phyloP scores from a whole-genome alignment of 2,888 invertebrate species.

The Lasioglossum oenotherae region DNA sequence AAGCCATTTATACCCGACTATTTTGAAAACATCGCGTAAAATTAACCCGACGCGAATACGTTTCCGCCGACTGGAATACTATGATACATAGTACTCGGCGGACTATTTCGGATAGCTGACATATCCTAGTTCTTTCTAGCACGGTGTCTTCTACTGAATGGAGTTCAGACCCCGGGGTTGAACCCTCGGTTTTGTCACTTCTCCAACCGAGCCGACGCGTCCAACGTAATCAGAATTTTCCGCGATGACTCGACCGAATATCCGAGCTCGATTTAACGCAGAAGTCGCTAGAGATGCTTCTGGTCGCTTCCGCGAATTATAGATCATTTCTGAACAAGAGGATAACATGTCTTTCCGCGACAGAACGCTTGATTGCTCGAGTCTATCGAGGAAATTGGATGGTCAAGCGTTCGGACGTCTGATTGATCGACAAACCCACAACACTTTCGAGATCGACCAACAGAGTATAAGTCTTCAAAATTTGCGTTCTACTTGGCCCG shows the following conservation, averaged over 20 bases:
- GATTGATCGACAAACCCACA: neutral
- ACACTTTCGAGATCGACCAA: too few relatives aligned
- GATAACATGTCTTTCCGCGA: neutral
- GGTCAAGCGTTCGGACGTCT: too few relatives aligned
- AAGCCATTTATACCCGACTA: constrained; percentile 53
- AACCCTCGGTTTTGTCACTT: neutral
- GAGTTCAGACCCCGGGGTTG: neutral
- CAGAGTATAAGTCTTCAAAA: too few relatives aligned
- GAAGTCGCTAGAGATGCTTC: neutral
- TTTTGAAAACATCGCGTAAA: constrained; percentile 47
- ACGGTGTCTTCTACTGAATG: constrained; percentile 4
- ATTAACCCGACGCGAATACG: constrained; percentile 51
- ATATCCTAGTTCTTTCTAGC: constrained; percentile 9
- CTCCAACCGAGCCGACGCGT: neutral
- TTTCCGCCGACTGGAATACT: constrained; percentile 28
- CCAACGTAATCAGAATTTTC: neutral
- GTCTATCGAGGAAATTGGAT: too few relatives aligned
- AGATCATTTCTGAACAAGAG: neutral
- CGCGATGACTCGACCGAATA: neutral
- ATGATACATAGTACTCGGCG: constrained; percentile 8
- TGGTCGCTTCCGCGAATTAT: neutral
- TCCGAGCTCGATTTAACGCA: neutral
- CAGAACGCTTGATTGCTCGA: neutral
- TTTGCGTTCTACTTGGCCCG: too few relatives aligned
- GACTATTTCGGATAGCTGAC: constrained; percentile 40